Conservation (phyloP, 1,140 invertebrate species). For the Drosophila bocqueti region DNA sequence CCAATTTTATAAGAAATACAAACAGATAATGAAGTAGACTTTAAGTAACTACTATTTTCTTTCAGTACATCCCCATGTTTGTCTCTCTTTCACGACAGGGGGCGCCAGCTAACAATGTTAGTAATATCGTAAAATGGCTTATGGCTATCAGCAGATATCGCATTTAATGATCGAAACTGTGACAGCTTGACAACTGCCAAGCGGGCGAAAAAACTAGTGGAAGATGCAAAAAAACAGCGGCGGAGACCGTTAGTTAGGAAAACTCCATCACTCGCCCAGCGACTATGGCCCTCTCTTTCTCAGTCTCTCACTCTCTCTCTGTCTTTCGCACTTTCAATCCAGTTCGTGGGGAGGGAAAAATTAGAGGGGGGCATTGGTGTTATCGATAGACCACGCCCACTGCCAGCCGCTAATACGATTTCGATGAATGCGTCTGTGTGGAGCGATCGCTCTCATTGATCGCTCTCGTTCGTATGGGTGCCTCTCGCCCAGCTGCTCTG, state of each 20-base stretch:
- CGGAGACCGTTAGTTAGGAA: slow-evolving; percentile 39
- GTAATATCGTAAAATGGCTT: slow-evolving; percentile 78
- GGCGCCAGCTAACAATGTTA: slow-evolving; percentile 67
- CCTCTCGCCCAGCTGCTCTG: slow-evolving; percentile 68
- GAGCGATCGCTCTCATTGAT: slow-evolving; percentile 54
- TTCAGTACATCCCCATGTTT: slow-evolving; percentile 9
- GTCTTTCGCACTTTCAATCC: slow-evolving; percentile 29
- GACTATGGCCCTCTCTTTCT: slow-evolving; percentile 23
- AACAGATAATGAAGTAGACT: too few species aligned
- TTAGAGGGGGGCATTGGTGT: slow-evolving; percentile 9
- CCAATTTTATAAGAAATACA: not conserved
- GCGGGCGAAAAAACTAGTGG: slow-evolving; percentile 57
- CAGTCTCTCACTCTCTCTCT: not conserved
- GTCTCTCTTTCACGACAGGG: slow-evolving; percentile 43
- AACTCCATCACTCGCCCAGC: slow-evolving; percentile 32
- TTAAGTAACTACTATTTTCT: not conserved
- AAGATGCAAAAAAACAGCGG: slow-evolving; percentile 11
- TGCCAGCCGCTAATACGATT: slow-evolving; percentile 50
- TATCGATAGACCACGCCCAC: slow-evolving; percentile 74
- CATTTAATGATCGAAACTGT: slow-evolving; percentile 76
- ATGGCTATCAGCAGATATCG: slow-evolving; percentile 80
- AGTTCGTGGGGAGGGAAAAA: slow-evolving; percentile 15
- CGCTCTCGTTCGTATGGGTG: slow-evolving; percentile 60
- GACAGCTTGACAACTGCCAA: slow-evolving; percentile 75
- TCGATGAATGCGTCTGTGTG: slow-evolving; percentile 37